Evolutionary conservation across 2,113 vertebrate genomes (phyloP).

Genomic region (Cyanocitta stelleri): DNA sequence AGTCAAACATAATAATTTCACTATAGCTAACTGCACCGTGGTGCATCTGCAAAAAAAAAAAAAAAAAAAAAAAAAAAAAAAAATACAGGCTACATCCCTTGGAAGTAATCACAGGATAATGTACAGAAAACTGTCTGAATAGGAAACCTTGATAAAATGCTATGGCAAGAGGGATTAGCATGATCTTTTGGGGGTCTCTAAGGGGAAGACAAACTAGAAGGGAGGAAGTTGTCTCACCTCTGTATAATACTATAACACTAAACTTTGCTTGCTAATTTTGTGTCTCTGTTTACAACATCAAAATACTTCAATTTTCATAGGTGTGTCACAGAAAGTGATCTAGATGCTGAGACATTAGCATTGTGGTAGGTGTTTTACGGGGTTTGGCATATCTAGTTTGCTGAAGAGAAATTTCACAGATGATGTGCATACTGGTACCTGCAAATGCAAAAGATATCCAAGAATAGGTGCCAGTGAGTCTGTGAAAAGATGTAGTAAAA

Average conservation of each 20-base stretch:
- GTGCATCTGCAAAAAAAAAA: neutral
- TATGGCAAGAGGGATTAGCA: neutral
- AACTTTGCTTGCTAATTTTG: neutral
- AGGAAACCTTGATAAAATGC: neutral
- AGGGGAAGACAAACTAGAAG: neutral
- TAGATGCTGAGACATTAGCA: neutral
- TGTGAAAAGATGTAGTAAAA: neutral
- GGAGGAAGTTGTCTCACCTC: neutral
- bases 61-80: neutral
- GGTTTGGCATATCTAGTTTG: neutral
- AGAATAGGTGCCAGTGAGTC: neutral
- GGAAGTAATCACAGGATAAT: neutral
- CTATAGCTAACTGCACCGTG: neutral
- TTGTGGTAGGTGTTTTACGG: neutral
- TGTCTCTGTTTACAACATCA: neutral
- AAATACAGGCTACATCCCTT: neutral
- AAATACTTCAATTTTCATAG: neutral
- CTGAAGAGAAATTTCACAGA: neutral
- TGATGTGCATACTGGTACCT: neutral
- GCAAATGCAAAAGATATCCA: neutral
- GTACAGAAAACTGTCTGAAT: neutral
- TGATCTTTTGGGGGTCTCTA: neutral
- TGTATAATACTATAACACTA: neutral
- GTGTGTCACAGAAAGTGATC: neutral
- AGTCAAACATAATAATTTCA: neutral